Percentiles rank a stretch among this genome's conserved stretches.
Evolutionary conservation across 2,113 vertebrate genomes (phyloP).

Genomic region (Lonchura striata): DNA sequence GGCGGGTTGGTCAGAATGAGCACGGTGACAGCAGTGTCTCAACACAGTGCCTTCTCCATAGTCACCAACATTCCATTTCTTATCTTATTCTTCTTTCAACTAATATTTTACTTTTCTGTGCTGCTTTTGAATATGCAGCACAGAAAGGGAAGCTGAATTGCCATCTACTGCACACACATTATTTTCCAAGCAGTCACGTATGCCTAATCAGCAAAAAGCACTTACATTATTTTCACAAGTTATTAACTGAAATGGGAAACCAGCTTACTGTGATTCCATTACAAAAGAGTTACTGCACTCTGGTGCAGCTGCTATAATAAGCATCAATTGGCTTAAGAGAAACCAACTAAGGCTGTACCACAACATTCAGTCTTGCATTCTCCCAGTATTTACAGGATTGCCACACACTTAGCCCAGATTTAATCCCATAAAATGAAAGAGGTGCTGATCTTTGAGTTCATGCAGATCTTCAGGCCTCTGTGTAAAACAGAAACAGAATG

Average conservation of each 20-base stretch:
- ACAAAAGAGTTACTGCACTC: conserved; percentile 48
- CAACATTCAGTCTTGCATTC: background rate
- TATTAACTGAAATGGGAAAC: conserved; percentile 58
- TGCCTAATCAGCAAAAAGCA: conserved; percentile 59
- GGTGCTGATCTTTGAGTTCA: background rate
- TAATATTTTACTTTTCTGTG: background rate
- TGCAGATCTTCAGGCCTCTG: background rate
- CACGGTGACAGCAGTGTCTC: background rate
- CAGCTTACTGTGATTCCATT: conserved; percentile 37
- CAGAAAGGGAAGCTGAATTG: conserved; percentile 18
- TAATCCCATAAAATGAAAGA: background rate
- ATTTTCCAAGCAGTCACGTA: conserved; percentile 27
- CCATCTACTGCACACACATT: background rate
- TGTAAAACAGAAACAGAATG: background rate
- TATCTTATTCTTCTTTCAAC: background rate
- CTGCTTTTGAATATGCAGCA: conserved; percentile 53
- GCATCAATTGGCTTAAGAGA: background rate
- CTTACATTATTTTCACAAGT: conserved; percentile 54
- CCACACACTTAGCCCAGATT: background rate
- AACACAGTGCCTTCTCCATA: background rate
- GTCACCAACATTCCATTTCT: background rate
- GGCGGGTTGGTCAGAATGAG: background rate
- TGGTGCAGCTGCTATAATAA: background rate
- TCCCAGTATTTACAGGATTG: background rate
- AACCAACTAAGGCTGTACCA: background rate